A percentile compares a stretch with the other conserved stretches of the same genome.
These are phyloP conservation scores for Podilymbus podiceps DNA, from an alignment of 2,113 vertebrate species.

Conservation along the genomic window DNA sequence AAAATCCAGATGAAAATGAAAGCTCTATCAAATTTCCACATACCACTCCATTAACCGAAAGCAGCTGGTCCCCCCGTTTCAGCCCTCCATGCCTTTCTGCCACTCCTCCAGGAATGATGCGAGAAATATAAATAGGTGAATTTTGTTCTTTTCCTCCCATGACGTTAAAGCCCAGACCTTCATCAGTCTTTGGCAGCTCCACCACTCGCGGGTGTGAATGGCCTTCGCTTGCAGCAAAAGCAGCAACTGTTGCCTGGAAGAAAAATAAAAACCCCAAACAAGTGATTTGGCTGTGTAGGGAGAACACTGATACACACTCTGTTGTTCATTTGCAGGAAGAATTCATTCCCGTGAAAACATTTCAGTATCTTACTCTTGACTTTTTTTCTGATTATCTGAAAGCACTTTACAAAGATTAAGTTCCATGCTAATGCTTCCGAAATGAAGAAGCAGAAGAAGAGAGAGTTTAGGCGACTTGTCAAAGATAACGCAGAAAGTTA, in stretches of 20 bases:
- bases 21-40: constrained; percentile 60
- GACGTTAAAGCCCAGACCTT: constrained; percentile 98
- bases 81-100: constrained; percentile 96
- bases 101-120: constrained; percentile 97
- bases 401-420: background rate
- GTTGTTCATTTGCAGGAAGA: constrained; percentile 2
- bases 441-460: background rate
- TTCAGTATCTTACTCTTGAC: background rate
- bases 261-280: background rate
- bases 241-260: constrained; percentile 95
- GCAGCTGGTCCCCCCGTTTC: constrained; percentile 97
- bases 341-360: background rate
- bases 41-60: constrained; percentile 99
- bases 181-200: constrained; percentile 97
- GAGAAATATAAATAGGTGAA: constrained; percentile 98
- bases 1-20: background rate
- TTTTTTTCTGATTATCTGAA: background rate
- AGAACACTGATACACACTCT: background rate
- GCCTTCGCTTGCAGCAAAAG: constrained; percentile 97
- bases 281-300: constrained; percentile 32
- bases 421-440: background rate
- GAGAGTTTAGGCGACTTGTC: background rate
- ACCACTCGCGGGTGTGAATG: constrained; percentile 97
- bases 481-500: background rate
- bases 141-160: constrained; percentile 99